Evolutionary conservation across 2,797 vertebrate species (phyloP), one percentile per base, ranked within the genome.

Genomic region (Lutjanus campechanus): DNA sequence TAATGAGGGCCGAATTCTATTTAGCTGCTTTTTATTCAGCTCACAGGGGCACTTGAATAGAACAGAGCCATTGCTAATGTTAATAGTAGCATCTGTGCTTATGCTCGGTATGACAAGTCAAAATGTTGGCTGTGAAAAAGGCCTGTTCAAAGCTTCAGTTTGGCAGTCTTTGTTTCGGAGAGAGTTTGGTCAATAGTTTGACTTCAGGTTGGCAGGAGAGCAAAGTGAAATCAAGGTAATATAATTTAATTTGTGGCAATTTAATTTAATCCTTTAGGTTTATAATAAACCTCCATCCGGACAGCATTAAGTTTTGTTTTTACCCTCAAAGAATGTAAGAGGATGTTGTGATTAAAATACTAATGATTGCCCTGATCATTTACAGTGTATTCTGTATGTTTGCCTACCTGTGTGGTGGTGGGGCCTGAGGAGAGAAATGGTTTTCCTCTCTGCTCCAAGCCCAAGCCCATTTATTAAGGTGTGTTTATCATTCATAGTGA

Each of bases 401-500:
- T 79, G 36, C 68, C 58, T 77, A 50, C 85, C 69, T 83, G 82
- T 76, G 55, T 79, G 56, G 72, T 77, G 60, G 74, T 59, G 64
- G 77, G 73, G 73, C 50, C 46, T 40, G 22, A 61, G 41, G 56
- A 90, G 84, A 90, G 77, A 78, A 92, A 85, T 81, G 81, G 49
- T 73, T 91, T 87, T 77, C 79, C 78, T 83, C 86, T 82, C 58
- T 60, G 70, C 86, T 89, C 83, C 49, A 12, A 83, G 71, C 89
- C 73, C 69, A 36, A 67, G 82, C 89, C 77, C 91, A 94, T 92
- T 93, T 89, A 91, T 93, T 91, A 94, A 91, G 87, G 67, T 82
- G 83, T 92, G 91, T 95, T 94, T 93, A 95, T 95, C 93, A 92
- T 94, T 93, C 89, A 91, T 81, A 79, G 84, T 89, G 91, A 93